These are phyloP conservation scores for Malacoctenus gilli DNA, from an alignment of 2,797 vertebrate genomes.

Conservation along the genomic window DNA sequence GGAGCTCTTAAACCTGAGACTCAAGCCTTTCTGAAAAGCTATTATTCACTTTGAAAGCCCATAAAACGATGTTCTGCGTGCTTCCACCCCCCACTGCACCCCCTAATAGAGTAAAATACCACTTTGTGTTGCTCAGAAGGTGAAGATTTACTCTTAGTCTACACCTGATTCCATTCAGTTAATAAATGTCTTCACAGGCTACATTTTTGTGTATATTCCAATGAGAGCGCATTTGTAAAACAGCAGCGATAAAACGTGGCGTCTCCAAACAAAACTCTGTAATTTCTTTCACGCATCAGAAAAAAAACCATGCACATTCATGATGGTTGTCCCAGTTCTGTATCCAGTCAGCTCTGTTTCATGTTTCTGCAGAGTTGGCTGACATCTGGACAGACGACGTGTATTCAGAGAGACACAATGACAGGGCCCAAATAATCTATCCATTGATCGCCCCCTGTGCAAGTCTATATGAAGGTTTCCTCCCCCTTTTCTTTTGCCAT, in stretches of 20 bases:
- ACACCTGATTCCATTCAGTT: not conserved
- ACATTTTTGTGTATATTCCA: constrained; percentile 20
- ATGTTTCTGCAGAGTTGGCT: constrained; percentile 28
- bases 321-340: not conserved
- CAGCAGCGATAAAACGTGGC: too few relatives aligned
- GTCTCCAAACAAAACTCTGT: too few relatives aligned
- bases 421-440: constrained; percentile 56
- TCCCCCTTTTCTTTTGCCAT: constrained; percentile 61
- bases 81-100: not conserved
- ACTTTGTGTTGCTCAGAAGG: constrained; percentile 5
- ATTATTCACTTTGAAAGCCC: constrained; percentile 54
- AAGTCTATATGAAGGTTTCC: constrained; percentile 60
- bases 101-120: constrained; percentile 22
- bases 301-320: too few relatives aligned
- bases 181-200: constrained; percentile 31
- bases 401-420: constrained; percentile 32
- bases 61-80: constrained; percentile 45
- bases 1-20: constrained; percentile 60
- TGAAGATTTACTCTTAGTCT: constrained; percentile 7
- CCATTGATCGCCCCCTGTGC: constrained; percentile 69
- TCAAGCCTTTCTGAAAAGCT: constrained; percentile 53
- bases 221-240: too few relatives aligned
- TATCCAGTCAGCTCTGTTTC: constrained; percentile 9
- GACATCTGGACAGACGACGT: constrained; percentile 65
- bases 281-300: too few relatives aligned